These are phyloP conservation scores for Acronicta aceris DNA, from an alignment of 2,888 invertebrate species.

Conservation along the genomic window DNA sequence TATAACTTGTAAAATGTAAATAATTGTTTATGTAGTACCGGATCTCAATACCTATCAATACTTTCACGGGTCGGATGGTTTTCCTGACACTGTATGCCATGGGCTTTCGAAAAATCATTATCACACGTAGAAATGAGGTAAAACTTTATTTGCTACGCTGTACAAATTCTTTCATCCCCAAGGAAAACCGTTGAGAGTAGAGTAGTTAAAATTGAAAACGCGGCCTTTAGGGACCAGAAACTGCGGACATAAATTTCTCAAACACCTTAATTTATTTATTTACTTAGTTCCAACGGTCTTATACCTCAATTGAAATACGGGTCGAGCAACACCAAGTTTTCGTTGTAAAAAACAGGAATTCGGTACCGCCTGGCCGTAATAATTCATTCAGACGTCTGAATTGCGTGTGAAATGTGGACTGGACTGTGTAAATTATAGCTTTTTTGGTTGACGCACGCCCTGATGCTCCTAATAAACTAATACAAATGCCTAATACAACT, in stretches of 20 bases:
- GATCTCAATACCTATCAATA: too few relatives aligned
- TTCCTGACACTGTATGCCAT: too few relatives aligned
- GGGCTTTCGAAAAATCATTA: background rate
- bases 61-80: too few relatives aligned
- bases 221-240: slow-evolving; percentile 48
- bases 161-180: background rate
- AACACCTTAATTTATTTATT: slow-evolving; percentile 63
- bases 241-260: slow-evolving; percentile 60
- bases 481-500: too few relatives aligned
- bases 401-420: slow-evolving; percentile 27
- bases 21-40: too few relatives aligned
- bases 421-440: background rate
- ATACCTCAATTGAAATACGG: slow-evolving; percentile 48
- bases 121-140: background rate
- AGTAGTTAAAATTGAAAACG: slow-evolving; percentile 46
- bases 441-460: too few relatives aligned
- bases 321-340: slow-evolving; percentile 41
- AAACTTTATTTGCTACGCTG: background rate
- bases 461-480: too few relatives aligned
- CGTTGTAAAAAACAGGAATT: slow-evolving; percentile 36
- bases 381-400: slow-evolving; percentile 39
- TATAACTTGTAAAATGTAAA: too few relatives aligned
- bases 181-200: slow-evolving; percentile 3
- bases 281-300: slow-evolving; percentile 54
- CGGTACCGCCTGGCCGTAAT: slow-evolving; percentile 33